These are phyloP conservation scores for Mesocentrotus franciscanus DNA, from an alignment of 53 echinoderm and acorn worm species.

Conservation along the genomic window DNA sequence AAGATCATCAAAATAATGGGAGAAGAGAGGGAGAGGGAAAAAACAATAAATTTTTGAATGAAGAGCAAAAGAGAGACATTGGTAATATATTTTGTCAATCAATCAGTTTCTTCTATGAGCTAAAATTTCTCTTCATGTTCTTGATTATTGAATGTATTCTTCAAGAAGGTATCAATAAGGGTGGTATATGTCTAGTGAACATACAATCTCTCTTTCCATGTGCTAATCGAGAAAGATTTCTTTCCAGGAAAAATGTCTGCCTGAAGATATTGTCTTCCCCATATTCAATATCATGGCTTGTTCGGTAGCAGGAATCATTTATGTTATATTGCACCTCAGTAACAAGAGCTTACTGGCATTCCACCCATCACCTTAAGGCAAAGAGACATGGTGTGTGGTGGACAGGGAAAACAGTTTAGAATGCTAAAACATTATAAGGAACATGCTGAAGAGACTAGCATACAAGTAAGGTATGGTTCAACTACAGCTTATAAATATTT, in stretches of 20 bases:
- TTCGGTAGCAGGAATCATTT: not conserved
- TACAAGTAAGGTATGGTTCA: not conserved
- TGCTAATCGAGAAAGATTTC: not conserved
- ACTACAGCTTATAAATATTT: too few relatives aligned
- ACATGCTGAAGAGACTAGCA: not conserved
- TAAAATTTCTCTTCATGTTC: too few relatives aligned
- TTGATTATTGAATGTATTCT: too few relatives aligned
- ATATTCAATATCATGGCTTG: not conserved
- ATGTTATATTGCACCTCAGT: not conserved
- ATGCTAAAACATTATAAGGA: not conserved
- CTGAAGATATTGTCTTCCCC: not conserved
- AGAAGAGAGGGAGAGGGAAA: not conserved
- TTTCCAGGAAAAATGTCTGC: not conserved
- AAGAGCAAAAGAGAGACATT: not conserved
- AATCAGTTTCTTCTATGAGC: too few relatives aligned
- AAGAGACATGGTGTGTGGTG: not conserved
- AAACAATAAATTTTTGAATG: too few relatives aligned
- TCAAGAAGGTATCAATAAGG: too few relatives aligned
- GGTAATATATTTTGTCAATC: too few relatives aligned
- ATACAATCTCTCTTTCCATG: not conserved
- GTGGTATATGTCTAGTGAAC: not conserved
- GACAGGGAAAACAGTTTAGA: not conserved
- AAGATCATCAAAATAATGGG: not conserved
- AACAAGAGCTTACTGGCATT: conserved; percentile 29
- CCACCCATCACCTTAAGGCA: not conserved